Percentiles rank a stretch among this genome's conserved stretches.
Evolutionary conservation across 2,113 vertebrate species (phyloP).

Genomic region (Xiphophorus maculatus): DNA sequence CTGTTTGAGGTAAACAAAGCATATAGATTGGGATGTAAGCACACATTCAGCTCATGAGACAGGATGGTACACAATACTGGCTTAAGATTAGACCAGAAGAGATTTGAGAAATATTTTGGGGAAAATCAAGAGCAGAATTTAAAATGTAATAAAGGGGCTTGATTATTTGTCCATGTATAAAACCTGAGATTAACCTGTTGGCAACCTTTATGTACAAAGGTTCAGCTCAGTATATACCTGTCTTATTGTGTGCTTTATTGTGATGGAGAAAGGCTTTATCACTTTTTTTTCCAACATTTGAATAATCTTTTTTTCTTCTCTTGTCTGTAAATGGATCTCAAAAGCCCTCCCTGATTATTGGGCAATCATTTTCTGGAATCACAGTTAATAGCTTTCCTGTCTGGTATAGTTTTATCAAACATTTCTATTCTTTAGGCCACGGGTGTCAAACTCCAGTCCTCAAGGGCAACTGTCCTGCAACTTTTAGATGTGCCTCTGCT

Average conservation of each 20-base stretch:
- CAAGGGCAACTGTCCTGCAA: too few relatives aligned
- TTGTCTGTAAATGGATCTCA: neutral
- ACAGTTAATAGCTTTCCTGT: neutral
- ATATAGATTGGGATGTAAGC: neutral
- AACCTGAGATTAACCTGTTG: neutral
- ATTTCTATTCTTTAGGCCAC: neutral
- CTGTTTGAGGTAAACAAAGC: conserved; percentile 86
- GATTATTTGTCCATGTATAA: too few relatives aligned
- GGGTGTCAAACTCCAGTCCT: too few relatives aligned
- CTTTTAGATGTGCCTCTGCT: too few relatives aligned
- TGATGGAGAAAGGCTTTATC: neutral
- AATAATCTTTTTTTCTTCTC: neutral
- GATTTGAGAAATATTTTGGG: neutral
- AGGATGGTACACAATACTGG: neutral
- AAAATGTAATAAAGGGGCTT: too few relatives aligned
- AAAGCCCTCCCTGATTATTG: neutral
- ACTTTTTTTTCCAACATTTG: neutral
- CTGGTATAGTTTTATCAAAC: neutral
- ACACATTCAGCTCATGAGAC: neutral
- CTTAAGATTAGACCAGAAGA: neutral
- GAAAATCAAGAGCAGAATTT: neutral
- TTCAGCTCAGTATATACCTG: too few relatives aligned
- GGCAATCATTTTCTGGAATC: neutral
- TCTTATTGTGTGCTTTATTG: neutral
- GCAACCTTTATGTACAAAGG: too few relatives aligned